Percentiles rank a stretch among this genome's conserved stretches.
Evolutionary conservation across 2,888 invertebrate genomes (phyloP).

Genomic region (Marasmarcha lunaedactyla): DNA sequence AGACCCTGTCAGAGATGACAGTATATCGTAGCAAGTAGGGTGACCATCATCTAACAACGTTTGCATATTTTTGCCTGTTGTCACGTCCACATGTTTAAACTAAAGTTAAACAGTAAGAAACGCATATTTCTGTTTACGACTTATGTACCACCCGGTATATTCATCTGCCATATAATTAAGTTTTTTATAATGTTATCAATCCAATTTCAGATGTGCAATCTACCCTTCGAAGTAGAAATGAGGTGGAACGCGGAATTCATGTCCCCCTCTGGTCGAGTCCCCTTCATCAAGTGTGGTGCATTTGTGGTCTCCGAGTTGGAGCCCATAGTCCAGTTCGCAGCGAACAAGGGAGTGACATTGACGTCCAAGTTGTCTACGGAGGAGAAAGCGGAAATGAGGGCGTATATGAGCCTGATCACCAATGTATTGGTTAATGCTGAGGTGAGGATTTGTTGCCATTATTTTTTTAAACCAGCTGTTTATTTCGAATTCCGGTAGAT

Average conservation of each 20-base stretch:
- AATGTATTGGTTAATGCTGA: constrained; percentile 93
- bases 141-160: too few relatives aligned
- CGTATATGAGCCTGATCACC: constrained; percentile 91
- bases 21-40: too few relatives aligned
- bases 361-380: constrained; percentile 78
- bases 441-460: constrained; percentile 43
- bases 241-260: constrained; percentile 95
- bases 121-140: too few relatives aligned
- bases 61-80: too few relatives aligned
- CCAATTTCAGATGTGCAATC: constrained; percentile 80
- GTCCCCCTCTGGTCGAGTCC: constrained; percentile 94
- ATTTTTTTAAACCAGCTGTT: too few relatives aligned
- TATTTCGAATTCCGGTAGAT: too few relatives aligned
- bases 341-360: constrained; percentile 84
- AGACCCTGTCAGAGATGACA: too few relatives aligned
- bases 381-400: constrained; percentile 91
- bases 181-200: too few relatives aligned
- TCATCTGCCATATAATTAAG: too few relatives aligned
- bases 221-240: constrained; percentile 85
- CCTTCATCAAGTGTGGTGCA: constrained; percentile 91
- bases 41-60: too few relatives aligned
- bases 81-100: too few relatives aligned
- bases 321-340: constrained; percentile 90
- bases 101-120: too few relatives aligned
- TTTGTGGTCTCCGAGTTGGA: constrained; percentile 92